These are phyloP conservation scores for Melanocharis versteri DNA, from an alignment of 2,113 vertebrate genomes.

Conservation along the genomic window DNA sequence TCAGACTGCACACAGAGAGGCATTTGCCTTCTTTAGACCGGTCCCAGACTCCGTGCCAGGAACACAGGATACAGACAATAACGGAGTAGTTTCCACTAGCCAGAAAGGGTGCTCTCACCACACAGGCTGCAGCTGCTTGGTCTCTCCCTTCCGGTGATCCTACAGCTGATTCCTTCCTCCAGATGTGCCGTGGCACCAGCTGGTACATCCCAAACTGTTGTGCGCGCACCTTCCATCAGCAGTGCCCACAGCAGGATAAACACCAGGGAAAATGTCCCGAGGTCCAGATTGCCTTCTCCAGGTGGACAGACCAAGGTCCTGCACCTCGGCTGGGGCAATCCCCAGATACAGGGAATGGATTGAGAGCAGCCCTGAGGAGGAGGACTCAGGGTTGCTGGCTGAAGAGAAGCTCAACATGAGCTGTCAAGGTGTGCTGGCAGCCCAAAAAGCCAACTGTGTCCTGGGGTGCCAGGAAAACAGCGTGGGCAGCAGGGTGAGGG, in stretches of 20 bases:
- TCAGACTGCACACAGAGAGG: slow-evolving; percentile 28
- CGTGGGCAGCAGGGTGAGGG: background rate
- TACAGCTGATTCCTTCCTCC: background rate
- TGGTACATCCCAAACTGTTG: background rate
- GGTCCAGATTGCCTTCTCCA: background rate
- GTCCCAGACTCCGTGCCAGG: background rate
- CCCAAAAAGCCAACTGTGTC: background rate
- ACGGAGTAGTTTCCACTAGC: background rate
- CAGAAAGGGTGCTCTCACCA: background rate
- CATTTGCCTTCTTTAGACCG: slow-evolving; percentile 41
- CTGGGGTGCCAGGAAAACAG: background rate
- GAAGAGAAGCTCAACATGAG: background rate
- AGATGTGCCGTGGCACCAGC: accelerated
- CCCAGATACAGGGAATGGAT: no score
- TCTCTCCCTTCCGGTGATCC: background rate
- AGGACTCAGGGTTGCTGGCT: accelerated
- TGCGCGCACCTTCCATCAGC: background rate
- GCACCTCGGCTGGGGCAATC: background rate
- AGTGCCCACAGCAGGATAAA: background rate
- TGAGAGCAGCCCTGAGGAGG: background rate
- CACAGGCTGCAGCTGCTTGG: background rate
- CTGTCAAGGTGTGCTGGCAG: background rate
- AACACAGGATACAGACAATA: background rate
- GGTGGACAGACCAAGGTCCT: background rate
- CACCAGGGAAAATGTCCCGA: background rate